phyloP scores from a whole-genome alignment of 2,888 invertebrate species.

The Chrysomela aeneicollis region DNA sequence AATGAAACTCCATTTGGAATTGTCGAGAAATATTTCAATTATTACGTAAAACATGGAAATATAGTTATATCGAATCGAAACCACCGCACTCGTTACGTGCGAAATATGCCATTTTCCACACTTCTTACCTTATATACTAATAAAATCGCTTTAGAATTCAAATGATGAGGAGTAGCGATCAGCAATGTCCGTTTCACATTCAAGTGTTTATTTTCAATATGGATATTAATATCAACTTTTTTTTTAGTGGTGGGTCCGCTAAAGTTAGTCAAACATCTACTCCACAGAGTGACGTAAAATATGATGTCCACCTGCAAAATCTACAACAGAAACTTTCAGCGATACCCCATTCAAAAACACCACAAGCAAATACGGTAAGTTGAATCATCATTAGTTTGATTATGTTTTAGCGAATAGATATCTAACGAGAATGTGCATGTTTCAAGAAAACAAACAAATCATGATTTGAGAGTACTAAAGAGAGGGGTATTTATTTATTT shows the following conservation, averaged over 20 bases:
- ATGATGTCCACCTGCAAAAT: constrained; percentile 74
- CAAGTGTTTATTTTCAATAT: background rate
- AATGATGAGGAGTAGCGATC: too few relatives aligned
- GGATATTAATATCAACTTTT: background rate
- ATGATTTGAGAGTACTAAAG: background rate
- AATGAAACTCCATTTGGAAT: too few relatives aligned
- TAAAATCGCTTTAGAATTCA: too few relatives aligned
- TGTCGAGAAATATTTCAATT: too few relatives aligned
- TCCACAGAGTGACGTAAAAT: constrained; percentile 71
- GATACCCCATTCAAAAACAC: constrained; percentile 60
- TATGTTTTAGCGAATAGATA: background rate
- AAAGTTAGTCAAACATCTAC: constrained; percentile 70
- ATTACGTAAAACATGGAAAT: too few relatives aligned
- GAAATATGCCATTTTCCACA: too few relatives aligned
- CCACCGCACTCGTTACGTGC: too few relatives aligned
- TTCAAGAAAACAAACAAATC: background rate
- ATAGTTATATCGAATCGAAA: too few relatives aligned
- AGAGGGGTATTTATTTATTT: too few relatives aligned
- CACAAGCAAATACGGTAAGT: constrained; percentile 60
- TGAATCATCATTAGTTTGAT: constrained; percentile 7
- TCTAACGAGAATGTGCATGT: constrained; percentile 13
- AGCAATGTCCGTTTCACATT: too few relatives aligned
- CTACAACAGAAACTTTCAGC: constrained; percentile 74
- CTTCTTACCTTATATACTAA: too few relatives aligned
- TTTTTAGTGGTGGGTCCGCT: constrained; percentile 44